Conservation (phyloP, 2,797 vertebrate species). For the Rhinella marina region DNA sequence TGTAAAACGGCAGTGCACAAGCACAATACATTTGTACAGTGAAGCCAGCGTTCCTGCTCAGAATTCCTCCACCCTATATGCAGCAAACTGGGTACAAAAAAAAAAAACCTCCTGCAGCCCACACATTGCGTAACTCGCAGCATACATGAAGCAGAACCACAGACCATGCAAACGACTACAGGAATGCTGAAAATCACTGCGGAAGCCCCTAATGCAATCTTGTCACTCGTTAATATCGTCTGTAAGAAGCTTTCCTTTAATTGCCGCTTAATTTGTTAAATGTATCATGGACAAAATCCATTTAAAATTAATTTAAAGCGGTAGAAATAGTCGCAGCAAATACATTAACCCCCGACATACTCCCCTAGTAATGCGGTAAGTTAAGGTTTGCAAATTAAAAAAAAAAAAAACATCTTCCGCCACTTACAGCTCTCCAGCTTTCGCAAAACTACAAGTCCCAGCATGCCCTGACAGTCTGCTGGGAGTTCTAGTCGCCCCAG, state of each 20-base stretch:
- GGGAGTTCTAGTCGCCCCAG: not conserved
- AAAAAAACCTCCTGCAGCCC: conserved; percentile 43
- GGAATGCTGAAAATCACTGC: conserved; percentile 8
- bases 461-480: not conserved
- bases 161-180: not conserved
- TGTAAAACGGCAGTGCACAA: not conserved
- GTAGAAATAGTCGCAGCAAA: conserved; percentile 18
- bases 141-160: conserved; percentile 16
- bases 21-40: not conserved
- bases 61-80: conserved; percentile 10
- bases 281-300: not conserved
- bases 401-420: not conserved
- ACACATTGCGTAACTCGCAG: conserved; percentile 56
- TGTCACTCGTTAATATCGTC: conserved; percentile 1
- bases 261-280: conserved; percentile 32
- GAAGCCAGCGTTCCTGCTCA: not conserved
- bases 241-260: conserved; percentile 7
- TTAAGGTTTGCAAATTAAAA: not conserved
- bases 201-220: not conserved
- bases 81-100: conserved; percentile 31
- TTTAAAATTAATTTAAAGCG: conserved; percentile 27
- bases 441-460: not conserved
- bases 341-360: not conserved
- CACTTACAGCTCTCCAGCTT: not conserved
- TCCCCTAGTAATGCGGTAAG: not conserved